Evolutionary conservation across 2,888 invertebrate species (phyloP), one percentile per base, ranked within the genome.

Genomic region (Suillia variegata): DNA sequence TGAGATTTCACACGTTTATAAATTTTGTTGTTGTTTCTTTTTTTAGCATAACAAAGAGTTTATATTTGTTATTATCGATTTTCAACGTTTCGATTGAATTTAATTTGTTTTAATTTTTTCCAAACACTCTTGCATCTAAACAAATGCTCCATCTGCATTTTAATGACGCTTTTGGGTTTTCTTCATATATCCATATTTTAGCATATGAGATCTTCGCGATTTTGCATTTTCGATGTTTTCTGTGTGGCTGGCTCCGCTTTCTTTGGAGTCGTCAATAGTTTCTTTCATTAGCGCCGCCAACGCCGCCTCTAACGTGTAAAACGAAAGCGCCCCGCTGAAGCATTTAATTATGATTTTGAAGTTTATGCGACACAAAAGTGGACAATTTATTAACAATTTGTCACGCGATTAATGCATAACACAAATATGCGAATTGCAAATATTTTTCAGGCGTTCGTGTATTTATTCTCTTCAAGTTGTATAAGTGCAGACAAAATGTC

Each of bases 91-190:
- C 38, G 20, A 18, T 45, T 45, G 2, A 45, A 18, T 45, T 38
- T 20, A 4, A 20, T 18, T 45, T 17, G 18, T 13, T 18, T 45
- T 45, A 20, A 18, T 20, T 45, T 45, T 45, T 18, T 17, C 18
- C 45, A 45, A 45, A 45, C 45, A 18, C 8, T n/a, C n/a, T 45
- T 13, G 45, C 20, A 6, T 45, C 13, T 38, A 13, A 38, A 13
- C n/a, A 20, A 18, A 20, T 45, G 17, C 45, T 45, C 18, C 45
- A 45, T 45, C 45, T 45, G 45, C 38, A 45, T 45, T 45, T 45
- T 45, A 18, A 45, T 13, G 45, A 45, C 45, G 4, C 5, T 45
- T 17, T 17, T 20, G 45, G 45, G 3, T 12, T 18, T 18, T 18
- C 45, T 18, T 45, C 17, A 17, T 6, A 38, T 18, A 20, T 45